These are phyloP conservation scores for Gouania willdenowi DNA, from an alignment of 2,797 vertebrate genomes.

Conservation along the genomic window DNA sequence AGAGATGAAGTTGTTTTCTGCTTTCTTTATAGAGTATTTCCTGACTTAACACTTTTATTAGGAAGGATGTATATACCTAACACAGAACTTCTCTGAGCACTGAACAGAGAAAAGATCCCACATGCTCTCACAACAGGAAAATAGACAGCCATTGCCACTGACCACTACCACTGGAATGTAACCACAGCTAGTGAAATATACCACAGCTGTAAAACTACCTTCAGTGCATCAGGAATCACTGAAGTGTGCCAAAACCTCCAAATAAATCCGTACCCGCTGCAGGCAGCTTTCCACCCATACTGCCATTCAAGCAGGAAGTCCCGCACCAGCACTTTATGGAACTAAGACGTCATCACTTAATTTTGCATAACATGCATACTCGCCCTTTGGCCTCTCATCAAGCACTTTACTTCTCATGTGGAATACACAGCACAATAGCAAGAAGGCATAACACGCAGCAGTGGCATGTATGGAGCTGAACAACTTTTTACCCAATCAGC, in stretches of 20 bases:
- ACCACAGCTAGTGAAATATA: constrained; percentile 67
- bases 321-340: constrained; percentile 30
- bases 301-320: constrained; percentile 38
- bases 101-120: constrained; percentile 49
- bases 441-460: constrained; percentile 62
- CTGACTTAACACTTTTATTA: constrained; percentile 3
- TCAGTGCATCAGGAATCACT: constrained; percentile 65
- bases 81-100: constrained; percentile 37
- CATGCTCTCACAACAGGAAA: constrained; percentile 54
- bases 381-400: constrained; percentile 55
- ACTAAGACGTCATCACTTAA: constrained; percentile 44
- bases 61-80: constrained; percentile 11
- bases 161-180: constrained; percentile 66
- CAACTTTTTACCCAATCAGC: constrained; percentile 62
- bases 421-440: constrained; percentile 56
- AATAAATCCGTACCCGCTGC: constrained; percentile 47
- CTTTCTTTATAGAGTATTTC: too few species aligned
- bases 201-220: constrained; percentile 68
- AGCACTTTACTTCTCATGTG: constrained; percentile 62
- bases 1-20: too few species aligned
- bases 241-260: constrained; percentile 57
- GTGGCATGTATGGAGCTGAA: constrained; percentile 56
- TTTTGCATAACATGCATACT: constrained; percentile 52
- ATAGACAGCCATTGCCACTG: constrained; percentile 52
- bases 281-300: constrained; percentile 38